Base-by-base conservation (phyloP, 2,797 vertebrate species). In the Syndactyla subalaris region DNA sequence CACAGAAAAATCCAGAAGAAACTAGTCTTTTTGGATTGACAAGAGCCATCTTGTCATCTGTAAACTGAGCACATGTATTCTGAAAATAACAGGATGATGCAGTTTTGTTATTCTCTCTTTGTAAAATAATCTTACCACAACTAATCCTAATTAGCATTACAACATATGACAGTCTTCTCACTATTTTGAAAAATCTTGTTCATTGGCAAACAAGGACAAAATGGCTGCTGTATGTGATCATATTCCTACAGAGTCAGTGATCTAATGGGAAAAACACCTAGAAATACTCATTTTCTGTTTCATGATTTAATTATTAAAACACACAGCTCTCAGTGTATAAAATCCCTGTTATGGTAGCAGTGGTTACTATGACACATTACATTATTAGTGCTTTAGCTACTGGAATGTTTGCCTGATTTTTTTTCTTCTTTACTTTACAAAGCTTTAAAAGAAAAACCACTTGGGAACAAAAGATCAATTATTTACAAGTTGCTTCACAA, bases 401-500 rank as follows among this genome's bases (percentile, higher is more conserved):
- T 45, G 26, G 85, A 77, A 72, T n/a, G 36, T 51, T 89, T 75
- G 41, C 20, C 38, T 36, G 23, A 23, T 38, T 57, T 58, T n/a
- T 67, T 38, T 3, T 38, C 4, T 8, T 70, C 30, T 81, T 80
- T 57, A 55, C 7, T 76, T 74, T 45, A 43, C 57, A 94, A 97
- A 95, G 38, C 68, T 92, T 87, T 92, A 89, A 68, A 32, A 82
- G 62, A 89, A 91, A 96, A 96, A 82, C 71, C 74, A 95, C 66
- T 20, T 71, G 34, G 79, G 87, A 96, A 95, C 63, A 95, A 95
- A 93, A 92, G 77, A 95, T 84, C 76, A 79, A 79, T 94, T 96
- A 97, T 97, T 97, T 97, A 96, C 89, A 97, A 97, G 95, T 39
- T 51, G 59, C 74, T 96, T 93, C 79, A 88, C 85, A 96, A 96